A percentile compares a stretch with the other conserved stretches of the same genome.
phyloP scores from a whole-genome alignment of 2,888 invertebrate species.

The Phyllotreta cruciferae region DNA sequence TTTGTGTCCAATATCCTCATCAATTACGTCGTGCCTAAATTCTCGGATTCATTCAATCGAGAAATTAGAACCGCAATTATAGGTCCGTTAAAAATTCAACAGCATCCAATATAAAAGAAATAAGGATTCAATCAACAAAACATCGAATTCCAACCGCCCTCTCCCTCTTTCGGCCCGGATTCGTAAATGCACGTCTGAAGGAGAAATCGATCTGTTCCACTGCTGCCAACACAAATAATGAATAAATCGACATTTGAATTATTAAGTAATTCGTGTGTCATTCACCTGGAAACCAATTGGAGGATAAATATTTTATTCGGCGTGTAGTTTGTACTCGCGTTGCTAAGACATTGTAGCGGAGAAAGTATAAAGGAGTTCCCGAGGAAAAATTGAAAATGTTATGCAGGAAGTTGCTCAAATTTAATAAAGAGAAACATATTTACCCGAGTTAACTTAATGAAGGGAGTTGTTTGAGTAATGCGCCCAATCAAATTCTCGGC shows the following conservation, averaged over 20 bases:
- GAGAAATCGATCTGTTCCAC: slow-evolving; percentile 28
- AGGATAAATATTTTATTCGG: slow-evolving; percentile 33
- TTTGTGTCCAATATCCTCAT: too few species aligned
- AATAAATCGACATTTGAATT: slow-evolving; percentile 35
- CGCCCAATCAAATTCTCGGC: too few species aligned
- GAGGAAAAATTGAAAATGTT: neutral
- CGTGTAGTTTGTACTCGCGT: slow-evolving; percentile 25
- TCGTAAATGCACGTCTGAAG: slow-evolving; percentile 20
- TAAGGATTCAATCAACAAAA: too few species aligned
- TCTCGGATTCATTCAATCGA: too few species aligned
- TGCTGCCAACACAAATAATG: slow-evolving; percentile 34
- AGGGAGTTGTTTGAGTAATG: too few species aligned
- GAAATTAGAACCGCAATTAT: too few species aligned
- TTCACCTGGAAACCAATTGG: slow-evolving; percentile 34
- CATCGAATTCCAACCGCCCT: neutral
- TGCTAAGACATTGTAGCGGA: slow-evolving; percentile 23
- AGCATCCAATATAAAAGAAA: too few species aligned
- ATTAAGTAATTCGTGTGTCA: slow-evolving; percentile 31
- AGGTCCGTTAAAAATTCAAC: too few species aligned
- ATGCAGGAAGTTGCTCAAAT: too few species aligned
- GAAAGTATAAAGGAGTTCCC: neutral
- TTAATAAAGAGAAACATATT: too few species aligned
- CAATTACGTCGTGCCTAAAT: too few species aligned
- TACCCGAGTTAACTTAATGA: too few species aligned
- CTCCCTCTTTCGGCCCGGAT: neutral